A percentile compares a stretch with the other conserved stretches of the same genome.
Conservation (phyloP, 2,888 invertebrate genomes). For the Plemyria rubiginata region DNA sequence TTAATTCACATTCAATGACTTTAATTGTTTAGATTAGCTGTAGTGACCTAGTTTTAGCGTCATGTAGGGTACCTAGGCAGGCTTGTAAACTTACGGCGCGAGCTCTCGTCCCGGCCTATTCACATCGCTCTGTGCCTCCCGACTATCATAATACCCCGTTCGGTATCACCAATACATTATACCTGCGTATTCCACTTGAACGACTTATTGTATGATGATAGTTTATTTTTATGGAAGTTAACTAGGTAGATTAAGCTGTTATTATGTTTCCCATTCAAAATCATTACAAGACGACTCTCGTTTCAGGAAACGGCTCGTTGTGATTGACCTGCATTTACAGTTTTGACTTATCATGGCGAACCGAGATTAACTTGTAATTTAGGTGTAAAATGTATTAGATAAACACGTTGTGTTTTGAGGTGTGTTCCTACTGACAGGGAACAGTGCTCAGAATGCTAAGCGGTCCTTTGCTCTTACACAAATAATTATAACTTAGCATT, state of each 20-base stretch:
- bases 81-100: conserved; percentile 20
- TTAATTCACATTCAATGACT: conserved; percentile 78
- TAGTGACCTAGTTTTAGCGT: conserved; percentile 56
- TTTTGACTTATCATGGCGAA: conserved; percentile 74
- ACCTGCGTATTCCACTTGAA: conserved; percentile 71
- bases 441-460: conserved; percentile 75
- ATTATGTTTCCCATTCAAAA: conserved; percentile 76
- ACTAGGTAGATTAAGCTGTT: conserved; percentile 84
- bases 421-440: conserved; percentile 68
- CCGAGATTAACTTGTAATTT: conserved; percentile 81
- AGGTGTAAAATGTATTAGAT: conserved; percentile 81
- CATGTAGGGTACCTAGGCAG: conserved; percentile 43
- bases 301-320: conserved; percentile 66
- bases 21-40: conserved; percentile 70
- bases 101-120: conserved; percentile 49
- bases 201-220: conserved; percentile 80
- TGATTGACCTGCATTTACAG: conserved; percentile 79
- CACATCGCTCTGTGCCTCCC: conserved; percentile 69
- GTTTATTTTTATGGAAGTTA: conserved; percentile 83
- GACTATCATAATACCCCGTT: conserved; percentile 26
- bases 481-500: conserved; percentile 84
- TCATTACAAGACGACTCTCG: conserved; percentile 65
- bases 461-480: conserved; percentile 81
- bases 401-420: conserved; percentile 75
- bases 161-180: conserved; percentile 52